Percentiles rank a stretch among this genome's conserved stretches.
Evolutionary conservation across 2,797 vertebrate genomes (phyloP).

Genomic region (Salarias fasciatus): DNA sequence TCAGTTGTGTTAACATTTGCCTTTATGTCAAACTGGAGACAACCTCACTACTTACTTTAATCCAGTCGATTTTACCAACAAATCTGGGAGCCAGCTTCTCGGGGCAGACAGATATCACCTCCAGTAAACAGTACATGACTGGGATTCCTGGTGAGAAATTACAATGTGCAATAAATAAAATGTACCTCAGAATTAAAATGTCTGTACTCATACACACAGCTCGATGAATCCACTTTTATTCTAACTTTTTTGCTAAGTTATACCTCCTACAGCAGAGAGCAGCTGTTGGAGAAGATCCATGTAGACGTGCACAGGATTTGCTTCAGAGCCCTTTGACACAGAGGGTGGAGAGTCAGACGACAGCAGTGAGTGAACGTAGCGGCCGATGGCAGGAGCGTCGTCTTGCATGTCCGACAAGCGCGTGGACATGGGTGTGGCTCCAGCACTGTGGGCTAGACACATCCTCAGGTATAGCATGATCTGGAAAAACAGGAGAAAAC

Average conservation of each 20-base stretch:
- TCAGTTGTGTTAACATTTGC: no score
- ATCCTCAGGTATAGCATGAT: slow-evolving; percentile 95
- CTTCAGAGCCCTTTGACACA: slow-evolving; percentile 85
- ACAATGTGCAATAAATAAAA: background rate
- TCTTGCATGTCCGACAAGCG: slow-evolving; percentile 96
- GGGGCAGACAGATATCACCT: slow-evolving; percentile 94
- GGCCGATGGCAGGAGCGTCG: slow-evolving; percentile 93
- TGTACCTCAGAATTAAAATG: background rate
- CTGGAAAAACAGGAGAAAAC: slow-evolving; percentile 75
- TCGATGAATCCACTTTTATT: background rate
- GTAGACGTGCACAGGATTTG: slow-evolving; percentile 91
- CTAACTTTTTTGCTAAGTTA: no score
- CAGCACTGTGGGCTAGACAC: slow-evolving; percentile 95
- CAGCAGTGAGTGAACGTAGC: slow-evolving; percentile 89
- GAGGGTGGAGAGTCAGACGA: slow-evolving; percentile 80
- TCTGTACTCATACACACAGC: background rate
- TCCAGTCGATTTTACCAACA: slow-evolving; percentile 95
- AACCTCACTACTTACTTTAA: slow-evolving; percentile 86
- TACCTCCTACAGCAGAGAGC: slow-evolving; percentile 94
- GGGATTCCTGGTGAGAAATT: slow-evolving; percentile 86
- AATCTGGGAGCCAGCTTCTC: slow-evolving; percentile 92
- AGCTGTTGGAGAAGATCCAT: slow-evolving; percentile 95
- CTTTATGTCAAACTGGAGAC: no score
- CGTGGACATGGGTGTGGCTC: slow-evolving; percentile 87
- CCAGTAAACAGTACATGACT: slow-evolving; percentile 97